Base-by-base conservation (phyloP, 2,888 invertebrate species). In the Meteorus colon region DNA sequence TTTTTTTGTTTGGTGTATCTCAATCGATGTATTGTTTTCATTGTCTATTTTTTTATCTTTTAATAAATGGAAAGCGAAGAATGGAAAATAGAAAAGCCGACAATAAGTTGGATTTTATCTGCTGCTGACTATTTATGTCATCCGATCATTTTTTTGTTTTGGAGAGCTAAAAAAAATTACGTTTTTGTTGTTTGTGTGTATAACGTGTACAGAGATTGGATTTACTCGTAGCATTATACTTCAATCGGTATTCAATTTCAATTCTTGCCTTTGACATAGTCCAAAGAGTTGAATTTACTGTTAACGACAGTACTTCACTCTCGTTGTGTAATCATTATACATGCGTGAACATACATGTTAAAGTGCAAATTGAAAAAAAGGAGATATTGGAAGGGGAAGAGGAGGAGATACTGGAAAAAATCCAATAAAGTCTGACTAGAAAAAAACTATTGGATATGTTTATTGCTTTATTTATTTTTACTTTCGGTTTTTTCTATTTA, bases 211-310 rank as follows among this genome's bases (percentile, higher is more conserved):
- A 19, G 19, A 55, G 55, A 55, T 55, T 55, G 55, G 19, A 55
- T 55, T 55, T 55, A 55, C n/a, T 55, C 19, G 19, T 19, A 55
- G 55, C 4, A 55, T 55, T 55, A 55, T 55, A 48, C 48, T 8
- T 55, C 55, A 55, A 55, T 55, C 55, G 55, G 10, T 24, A 19
- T 55, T 19, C 55, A 55, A 19, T 55, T 55, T 19, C 55, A 55
- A 19, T 55, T n/a, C 19, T 55, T 19, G 55, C 55, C 55, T 55
- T 55, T 55, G 55, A 55, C 55, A 19, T 19, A 55, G 6, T 2
- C n/a, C 8, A 55, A 55, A 55, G 24, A 55, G 8, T 55, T 55
- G 55, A 55, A 55, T 55, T 55, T 55, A 55, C 19, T 55, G 19
- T 6, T 55, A 55, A 55, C 55, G 19, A 55, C 19, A 19, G 19